Evolutionary conservation across 2,113 vertebrate genomes (phyloP), one percentile per base, ranked within the genome.

Genomic region (Podarcis raffonei): DNA sequence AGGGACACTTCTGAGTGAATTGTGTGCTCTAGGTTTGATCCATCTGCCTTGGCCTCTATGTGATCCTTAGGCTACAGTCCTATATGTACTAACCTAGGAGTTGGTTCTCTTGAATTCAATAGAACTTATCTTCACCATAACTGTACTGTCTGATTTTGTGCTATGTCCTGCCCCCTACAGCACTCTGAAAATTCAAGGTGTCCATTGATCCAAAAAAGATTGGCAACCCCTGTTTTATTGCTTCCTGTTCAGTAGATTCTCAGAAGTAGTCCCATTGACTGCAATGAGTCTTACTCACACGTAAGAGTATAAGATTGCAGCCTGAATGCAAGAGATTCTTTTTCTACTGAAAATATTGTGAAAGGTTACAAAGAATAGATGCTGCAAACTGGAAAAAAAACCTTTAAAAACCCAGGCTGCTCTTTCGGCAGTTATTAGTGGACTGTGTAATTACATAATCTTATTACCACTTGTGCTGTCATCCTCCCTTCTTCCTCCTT

Each of bases 371-470:
- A 48, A 62, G 42, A 72, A 27, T 30, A 18, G 8, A 53, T 6
- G 32, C 39, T 81, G 37, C 20, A n/a, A 66, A 48, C 20, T 6
- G 20, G 62, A 11, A 30, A 11, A 11, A 11, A 11, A 11, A 48
- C 9, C 48, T 62, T 30, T 30, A 53, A 30, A 72, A 57, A 16
- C 57, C 6, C 15, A 81, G 35, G 35, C 5, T 23, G 82, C 72
- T 87, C 22, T 37, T 72, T 81, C 72, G 23, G 35, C 68, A 59
- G 27, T 68, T 66, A 69, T 79, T 68, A 78, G 59, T 74, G 16
- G 57, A 20, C 35, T 20, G 77, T 62, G 20, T 82, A 88, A 59
- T 53, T 81, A 71, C 48, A 81, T 81, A 87, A 81, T 81, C 77
- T 72, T 87, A 81, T 81, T 81, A 81, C 48, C 71, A 1, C n/a